Conservation (phyloP, 2,113 vertebrate species). For the Rhinogobius similis region DNA sequence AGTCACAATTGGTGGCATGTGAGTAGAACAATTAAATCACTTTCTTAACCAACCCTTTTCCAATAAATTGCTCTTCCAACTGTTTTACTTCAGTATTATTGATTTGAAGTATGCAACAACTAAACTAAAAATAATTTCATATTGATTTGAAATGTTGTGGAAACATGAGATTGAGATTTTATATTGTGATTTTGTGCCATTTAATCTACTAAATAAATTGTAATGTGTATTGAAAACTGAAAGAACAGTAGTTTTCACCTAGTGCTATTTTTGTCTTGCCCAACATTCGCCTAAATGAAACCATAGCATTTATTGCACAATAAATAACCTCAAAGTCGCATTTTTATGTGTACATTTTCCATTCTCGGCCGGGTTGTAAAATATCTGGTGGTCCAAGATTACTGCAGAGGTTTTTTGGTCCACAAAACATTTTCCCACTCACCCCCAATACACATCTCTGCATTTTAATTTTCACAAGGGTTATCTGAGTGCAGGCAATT, state of each 20-base stretch:
- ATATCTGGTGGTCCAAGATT: not conserved
- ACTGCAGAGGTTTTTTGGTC: not conserved
- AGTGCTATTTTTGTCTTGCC: not conserved
- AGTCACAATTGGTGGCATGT: constrained; percentile 95
- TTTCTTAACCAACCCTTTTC: not conserved
- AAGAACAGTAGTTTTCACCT: not conserved
- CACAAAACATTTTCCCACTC: not conserved
- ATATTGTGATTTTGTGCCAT: not conserved
- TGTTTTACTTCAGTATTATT: not conserved
- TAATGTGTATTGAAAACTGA: not conserved
- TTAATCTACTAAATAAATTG: not conserved
- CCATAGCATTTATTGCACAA: not conserved
- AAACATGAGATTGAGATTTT: not conserved
- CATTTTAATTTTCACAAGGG: constrained; percentile 28
- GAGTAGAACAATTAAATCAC: constrained; percentile 64
- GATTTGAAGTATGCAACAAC: not conserved
- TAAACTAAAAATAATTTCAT: not conserved
- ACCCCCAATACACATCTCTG: constrained; percentile 3
- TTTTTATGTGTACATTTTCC: not conserved
- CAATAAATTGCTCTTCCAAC: too few relatives aligned
- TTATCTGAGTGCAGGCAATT: constrained; percentile 43
- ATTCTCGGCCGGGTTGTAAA: not conserved
- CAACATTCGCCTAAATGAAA: not conserved
- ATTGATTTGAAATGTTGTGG: not conserved
- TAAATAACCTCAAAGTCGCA: not conserved